phyloP scores from a whole-genome alignment of 2,113 vertebrate species.

The Entelurus aequoreus region DNA sequence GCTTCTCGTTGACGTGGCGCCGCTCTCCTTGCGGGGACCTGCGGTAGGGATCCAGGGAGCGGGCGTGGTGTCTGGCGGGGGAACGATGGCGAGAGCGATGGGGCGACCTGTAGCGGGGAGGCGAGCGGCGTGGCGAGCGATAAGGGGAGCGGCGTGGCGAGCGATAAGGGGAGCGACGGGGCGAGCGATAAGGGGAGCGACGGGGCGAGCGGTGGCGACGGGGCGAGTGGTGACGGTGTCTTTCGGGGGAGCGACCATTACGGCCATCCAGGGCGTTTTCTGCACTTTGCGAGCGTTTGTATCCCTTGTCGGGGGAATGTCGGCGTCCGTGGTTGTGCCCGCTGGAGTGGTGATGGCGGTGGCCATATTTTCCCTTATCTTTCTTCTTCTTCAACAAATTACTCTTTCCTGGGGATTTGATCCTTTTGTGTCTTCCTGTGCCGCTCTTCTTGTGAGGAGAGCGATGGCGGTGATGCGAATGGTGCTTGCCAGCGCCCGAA shows the following conservation, averaged over 20 bases:
- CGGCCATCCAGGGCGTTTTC: slow-evolving; percentile 81
- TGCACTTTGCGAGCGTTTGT: slow-evolving; percentile 77
- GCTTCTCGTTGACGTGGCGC: slow-evolving; percentile 70
- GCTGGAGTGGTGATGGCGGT: slow-evolving; percentile 62
- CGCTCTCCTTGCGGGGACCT: slow-evolving; percentile 40
- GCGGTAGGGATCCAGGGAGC: slow-evolving; percentile 60
- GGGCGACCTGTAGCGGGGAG: slow-evolving; percentile 41
- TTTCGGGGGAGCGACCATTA: slow-evolving; percentile 73
- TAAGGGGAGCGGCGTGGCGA: slow-evolving; percentile 62
- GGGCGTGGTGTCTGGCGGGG: slow-evolving; percentile 64
- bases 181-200: slow-evolving; percentile 67
- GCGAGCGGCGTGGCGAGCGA: slow-evolving; percentile 58
- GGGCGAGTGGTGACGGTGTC: slow-evolving; percentile 59
- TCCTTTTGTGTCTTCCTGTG: slow-evolving; percentile 49
- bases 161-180: slow-evolving; percentile 61
- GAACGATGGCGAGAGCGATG: slow-evolving; percentile 79
- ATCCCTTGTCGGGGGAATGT: slow-evolving; percentile 76
- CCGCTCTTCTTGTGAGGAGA: slow-evolving; percentile 75
- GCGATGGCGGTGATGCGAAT: slow-evolving; percentile 75
- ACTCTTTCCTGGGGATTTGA: slow-evolving; percentile 31
- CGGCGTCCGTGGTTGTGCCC: slow-evolving; percentile 59
- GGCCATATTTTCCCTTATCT: slow-evolving; percentile 53
- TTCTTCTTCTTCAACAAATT: slow-evolving; percentile 53
- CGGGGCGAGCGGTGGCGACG: slow-evolving; percentile 48
- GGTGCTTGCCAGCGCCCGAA: slow-evolving; percentile 77